Evolutionary conservation across 2,797 vertebrate species (phyloP).

Genomic region (Protonibea diacanthus): DNA sequence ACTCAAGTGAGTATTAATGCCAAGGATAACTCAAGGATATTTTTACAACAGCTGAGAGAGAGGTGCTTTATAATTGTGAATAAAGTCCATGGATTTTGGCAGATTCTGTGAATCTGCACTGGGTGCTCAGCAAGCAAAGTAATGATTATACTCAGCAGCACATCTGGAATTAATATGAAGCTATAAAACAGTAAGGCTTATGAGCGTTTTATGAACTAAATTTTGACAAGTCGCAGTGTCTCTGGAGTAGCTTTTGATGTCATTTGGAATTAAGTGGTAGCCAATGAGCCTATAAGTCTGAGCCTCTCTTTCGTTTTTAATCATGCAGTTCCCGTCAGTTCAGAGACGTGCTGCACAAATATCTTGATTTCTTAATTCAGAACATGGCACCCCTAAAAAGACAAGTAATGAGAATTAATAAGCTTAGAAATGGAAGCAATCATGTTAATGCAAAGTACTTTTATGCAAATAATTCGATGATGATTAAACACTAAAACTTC

Average conservation of each 20-base stretch:
- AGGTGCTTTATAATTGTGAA: constrained; percentile 22
- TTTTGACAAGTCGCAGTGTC: constrained; percentile 6
- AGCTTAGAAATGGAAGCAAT: constrained; percentile 32
- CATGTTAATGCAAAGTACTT: constrained; percentile 28
- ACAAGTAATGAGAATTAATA: constrained; percentile 24
- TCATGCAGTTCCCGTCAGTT: constrained; percentile 19
- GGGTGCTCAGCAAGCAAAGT: background rate
- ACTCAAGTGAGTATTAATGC: constrained; percentile 12
- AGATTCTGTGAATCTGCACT: constrained; percentile 13
- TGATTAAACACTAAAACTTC: constrained; percentile 12
- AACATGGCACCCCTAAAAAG: constrained; percentile 16
- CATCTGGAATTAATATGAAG: constrained; percentile 34
- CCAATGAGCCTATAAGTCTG: constrained; percentile 22
- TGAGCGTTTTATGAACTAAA: constrained; percentile 29
- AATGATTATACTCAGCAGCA: constrained; percentile 11
- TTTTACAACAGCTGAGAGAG: constrained; percentile 11
- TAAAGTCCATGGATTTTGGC: constrained; percentile 23
- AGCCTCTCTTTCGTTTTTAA: constrained; percentile 28
- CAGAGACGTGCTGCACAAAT: constrained; percentile 19
- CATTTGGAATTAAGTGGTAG: constrained; percentile 19
- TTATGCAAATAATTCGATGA: constrained; percentile 43
- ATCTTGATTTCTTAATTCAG: constrained; percentile 35
- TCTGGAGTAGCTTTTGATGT: constrained; percentile 31
- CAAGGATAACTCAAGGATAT: background rate
- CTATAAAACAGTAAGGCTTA: constrained; percentile 23